Percentiles rank a stretch among this genome's conserved stretches.
phyloP scores from a whole-genome alignment of 2,888 invertebrate genomes.

The Drosophila acutilabella region DNA sequence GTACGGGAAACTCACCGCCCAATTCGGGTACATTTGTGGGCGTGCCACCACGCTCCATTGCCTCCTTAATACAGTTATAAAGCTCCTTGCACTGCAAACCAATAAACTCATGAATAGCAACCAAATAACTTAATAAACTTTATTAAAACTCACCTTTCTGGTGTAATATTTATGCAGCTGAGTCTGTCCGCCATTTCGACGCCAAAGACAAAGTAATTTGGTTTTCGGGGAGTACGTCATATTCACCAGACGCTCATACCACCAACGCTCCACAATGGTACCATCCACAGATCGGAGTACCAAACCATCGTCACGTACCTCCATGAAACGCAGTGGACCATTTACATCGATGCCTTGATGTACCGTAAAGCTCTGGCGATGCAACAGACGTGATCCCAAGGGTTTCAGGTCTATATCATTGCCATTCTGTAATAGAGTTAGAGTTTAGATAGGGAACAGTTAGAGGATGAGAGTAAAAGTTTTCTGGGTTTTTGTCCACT shows the following conservation, averaged over 20 bases:
- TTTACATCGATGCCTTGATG: conserved; percentile 97
- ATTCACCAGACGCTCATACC: conserved; percentile 99
- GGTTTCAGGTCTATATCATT: conserved; percentile 99
- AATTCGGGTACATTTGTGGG: conserved; percentile 85
- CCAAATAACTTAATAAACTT: background rate
- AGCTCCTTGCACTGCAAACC: conserved; percentile 95
- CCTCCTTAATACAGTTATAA: conserved; percentile 99
- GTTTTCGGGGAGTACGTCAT: conserved; percentile 99
- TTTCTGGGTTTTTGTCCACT: conserved; percentile 77
- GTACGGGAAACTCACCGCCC: conserved; percentile 99
- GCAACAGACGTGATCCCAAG: conserved; percentile 95
- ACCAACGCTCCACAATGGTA: conserved; percentile 97
- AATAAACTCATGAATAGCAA: background rate
- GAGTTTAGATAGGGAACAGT: too few relatives aligned
- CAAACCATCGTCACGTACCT: conserved; percentile 98
- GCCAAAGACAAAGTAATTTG: conserved; percentile 98
- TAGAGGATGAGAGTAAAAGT: too few relatives aligned
- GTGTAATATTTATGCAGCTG: conserved; percentile 99
- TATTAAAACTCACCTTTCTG: conserved; percentile 91
- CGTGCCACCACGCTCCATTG: conserved; percentile 97
- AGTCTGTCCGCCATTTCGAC: conserved; percentile 96
- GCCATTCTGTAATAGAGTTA: conserved; percentile 89
- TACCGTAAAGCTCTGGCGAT: conserved; percentile 99
- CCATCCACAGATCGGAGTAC: conserved; percentile 93
- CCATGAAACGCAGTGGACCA: conserved; percentile 94